Base-by-base conservation (phyloP, 2,797 vertebrate species). In the Coluber constrictor region DNA sequence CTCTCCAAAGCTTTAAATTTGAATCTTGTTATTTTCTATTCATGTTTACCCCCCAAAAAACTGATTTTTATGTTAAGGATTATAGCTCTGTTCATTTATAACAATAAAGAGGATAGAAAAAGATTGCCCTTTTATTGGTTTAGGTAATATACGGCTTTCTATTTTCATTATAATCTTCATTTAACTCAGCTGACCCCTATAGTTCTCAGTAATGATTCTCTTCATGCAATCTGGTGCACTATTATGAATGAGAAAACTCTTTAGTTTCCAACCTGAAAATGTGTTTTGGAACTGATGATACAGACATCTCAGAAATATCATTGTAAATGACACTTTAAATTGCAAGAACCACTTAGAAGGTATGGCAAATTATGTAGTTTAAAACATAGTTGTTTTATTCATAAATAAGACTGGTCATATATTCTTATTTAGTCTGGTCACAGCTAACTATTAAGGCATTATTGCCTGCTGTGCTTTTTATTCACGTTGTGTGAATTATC, bases 31-130 rank as follows among this genome's bases (percentile, higher is more conserved):
- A 63, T 83, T 91, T 79, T 79, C 32, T 43, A 79, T 43, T 74
- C 32, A 7, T 37, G 18, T 79, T 10, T 2, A 1, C 23, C 7
- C 25, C 25, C 54, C 56, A 59, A 66, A 56, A 0, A 32, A 8
- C 25, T 86, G 20, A 70, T 94, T 94, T 93, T 3, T 88, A 9
- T 87, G 63, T 93, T 94, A 90, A 60, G 15, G 5, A 91, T 92
- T 87, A 93, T 27, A 15, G 11, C 18, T 90, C 87, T 93, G 4
- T 93, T 93, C 43, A 86, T 0, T 94, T 91, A 79, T 57, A 88
- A 91, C 92, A 94, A 94, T 23, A 92, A 94, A 95, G 93, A 83
- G 1, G 18, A 32, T 93, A 92, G 83, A 89, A 91, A 79, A 90
- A 88, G 93, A 59, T 87, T 91, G 92, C 55, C 86, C 51, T 25